Evolutionary conservation across 2,113 vertebrate species (phyloP).

Genomic region (Baryphthengus martii): DNA sequence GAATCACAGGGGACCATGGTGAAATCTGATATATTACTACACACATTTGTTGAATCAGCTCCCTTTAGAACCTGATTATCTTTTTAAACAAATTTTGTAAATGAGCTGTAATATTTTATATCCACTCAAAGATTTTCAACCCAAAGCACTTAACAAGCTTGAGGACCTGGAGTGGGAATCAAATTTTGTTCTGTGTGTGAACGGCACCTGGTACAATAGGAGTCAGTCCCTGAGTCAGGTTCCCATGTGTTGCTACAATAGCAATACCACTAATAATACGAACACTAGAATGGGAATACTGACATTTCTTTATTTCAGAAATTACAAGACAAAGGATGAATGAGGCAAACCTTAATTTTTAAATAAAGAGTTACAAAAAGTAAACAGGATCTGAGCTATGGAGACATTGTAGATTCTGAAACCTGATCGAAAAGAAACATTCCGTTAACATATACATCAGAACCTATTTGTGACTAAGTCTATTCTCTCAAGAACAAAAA

Average conservation of each 20-base stretch:
- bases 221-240: background rate
- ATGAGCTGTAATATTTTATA: slow-evolving; percentile 57
- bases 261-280: background rate
- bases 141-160: slow-evolving; percentile 34
- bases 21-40: slow-evolving; percentile 13
- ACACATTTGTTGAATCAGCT: slow-evolving; percentile 1
- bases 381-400: background rate
- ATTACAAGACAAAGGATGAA: background rate
- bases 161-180: background rate
- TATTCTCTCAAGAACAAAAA: background rate
- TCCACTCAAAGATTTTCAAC: slow-evolving; percentile 24
- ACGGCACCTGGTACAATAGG: background rate
- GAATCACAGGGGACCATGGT: background rate
- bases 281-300: slow-evolving; percentile 13
- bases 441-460: background rate
- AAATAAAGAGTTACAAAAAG: background rate
- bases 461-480: background rate
- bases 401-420: background rate
- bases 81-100: slow-evolving; percentile 54
- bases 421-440: background rate
- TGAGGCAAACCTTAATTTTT: background rate
- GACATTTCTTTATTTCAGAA: background rate
- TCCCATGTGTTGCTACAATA: background rate
- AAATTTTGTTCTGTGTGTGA: background rate
- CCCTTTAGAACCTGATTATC: slow-evolving; percentile 44